Evolutionary conservation across 2,888 invertebrate genomes (phyloP).

Genomic region (Hypselothyrea guttata): DNA sequence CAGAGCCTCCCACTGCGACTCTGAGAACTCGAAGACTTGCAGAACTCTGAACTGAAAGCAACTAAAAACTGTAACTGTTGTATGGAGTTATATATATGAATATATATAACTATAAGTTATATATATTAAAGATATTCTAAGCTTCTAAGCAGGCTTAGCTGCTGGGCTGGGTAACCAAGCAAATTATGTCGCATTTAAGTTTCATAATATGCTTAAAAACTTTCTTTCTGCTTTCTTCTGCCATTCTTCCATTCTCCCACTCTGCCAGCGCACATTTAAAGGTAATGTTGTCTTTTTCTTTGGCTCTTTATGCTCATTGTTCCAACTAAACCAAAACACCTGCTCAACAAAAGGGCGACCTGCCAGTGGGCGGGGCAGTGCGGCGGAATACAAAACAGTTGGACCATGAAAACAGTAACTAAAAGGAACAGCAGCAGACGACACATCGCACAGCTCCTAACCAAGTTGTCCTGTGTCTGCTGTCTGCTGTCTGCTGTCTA

Average conservation of each 20-base stretch:
- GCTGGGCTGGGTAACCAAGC: slow-evolving; percentile 45
- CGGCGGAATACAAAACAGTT: slow-evolving; percentile 34
- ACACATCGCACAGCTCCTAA: slow-evolving; percentile 45
- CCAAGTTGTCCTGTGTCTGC: slow-evolving; percentile 40
- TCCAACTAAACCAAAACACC: slow-evolving; percentile 51
- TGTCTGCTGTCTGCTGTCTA: background rate
- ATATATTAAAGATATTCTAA: slow-evolving; percentile 35
- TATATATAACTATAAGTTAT: background rate
- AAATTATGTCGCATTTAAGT: slow-evolving; percentile 73
- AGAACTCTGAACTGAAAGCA: background rate
- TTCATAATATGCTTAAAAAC: slow-evolving; percentile 70
- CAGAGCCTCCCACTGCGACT: slow-evolving; percentile 10
- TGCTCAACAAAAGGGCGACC: slow-evolving; percentile 35
- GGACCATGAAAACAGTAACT: slow-evolving; percentile 60
- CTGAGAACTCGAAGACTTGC: too few relatives aligned
- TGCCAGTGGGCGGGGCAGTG: background rate
- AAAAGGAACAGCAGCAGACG: slow-evolving; percentile 50
- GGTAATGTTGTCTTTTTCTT: slow-evolving; percentile 45
- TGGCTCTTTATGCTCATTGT: slow-evolving; percentile 29
- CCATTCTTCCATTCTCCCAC: slow-evolving; percentile 11
- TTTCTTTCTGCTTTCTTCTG: slow-evolving; percentile 9
- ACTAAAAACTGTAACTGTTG: slow-evolving; percentile 22
- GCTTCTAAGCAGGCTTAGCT: slow-evolving; percentile 59
- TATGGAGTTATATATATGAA: slow-evolving; percentile 4
- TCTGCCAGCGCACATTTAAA: slow-evolving; percentile 29